These are phyloP conservation scores for Prunella strophiata DNA, from an alignment of 2,797 vertebrate species.

Conservation along the genomic window DNA sequence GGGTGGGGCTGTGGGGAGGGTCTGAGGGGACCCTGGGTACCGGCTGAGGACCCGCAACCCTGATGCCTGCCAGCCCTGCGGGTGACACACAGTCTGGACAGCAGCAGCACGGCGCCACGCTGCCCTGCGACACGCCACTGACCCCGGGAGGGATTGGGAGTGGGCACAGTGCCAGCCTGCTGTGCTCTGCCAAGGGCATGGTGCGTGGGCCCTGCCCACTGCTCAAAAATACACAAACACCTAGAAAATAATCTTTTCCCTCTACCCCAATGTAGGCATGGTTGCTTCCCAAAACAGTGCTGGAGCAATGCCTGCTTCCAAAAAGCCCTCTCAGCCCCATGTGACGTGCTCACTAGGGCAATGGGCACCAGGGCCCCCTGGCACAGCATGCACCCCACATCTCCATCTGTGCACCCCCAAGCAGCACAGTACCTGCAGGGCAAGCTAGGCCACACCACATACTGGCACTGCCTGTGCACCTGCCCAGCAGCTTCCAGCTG, in stretches of 20 bases:
- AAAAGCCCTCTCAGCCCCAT: neutral
- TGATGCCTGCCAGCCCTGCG: fast-evolving
- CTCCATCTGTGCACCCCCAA: neutral
- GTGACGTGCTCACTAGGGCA: fast-evolving
- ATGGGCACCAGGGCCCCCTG: neutral
- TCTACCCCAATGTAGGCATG: fast-evolving
- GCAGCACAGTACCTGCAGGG: fast-evolving
- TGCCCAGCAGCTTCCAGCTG: neutral
- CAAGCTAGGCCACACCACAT: fast-evolving
- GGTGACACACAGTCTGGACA: neutral
- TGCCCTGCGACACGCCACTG: neutral
- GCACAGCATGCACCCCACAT: neutral
- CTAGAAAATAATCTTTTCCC: neutral
- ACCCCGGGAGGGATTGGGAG: neutral
- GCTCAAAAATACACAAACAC: neutral
- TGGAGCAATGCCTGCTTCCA: neutral
- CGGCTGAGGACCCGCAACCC: neutral
- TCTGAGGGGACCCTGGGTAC: neutral
- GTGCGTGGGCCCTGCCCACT: fast-evolving
- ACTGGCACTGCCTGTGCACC: neutral
- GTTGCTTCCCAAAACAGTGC: neutral
- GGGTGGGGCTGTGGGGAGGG: neutral
- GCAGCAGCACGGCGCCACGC: neutral
- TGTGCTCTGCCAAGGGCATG: neutral
- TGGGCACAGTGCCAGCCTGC: neutral